Evolutionary conservation across 1,140 invertebrate genomes (phyloP).

Genomic region (Drosophila tristis): DNA sequence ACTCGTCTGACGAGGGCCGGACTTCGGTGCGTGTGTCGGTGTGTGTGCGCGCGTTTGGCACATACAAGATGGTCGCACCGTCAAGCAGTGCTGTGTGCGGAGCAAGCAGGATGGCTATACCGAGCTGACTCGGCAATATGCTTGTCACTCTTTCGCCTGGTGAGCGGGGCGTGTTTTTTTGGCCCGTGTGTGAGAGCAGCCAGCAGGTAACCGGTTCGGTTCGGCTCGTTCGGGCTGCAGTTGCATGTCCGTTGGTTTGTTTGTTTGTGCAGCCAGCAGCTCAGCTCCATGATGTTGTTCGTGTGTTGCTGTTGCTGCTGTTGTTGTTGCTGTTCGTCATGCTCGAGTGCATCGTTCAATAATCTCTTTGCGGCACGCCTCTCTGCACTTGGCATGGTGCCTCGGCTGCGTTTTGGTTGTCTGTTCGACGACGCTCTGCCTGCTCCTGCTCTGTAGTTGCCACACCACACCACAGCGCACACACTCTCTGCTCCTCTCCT

Average conservation of each 20-base stretch:
- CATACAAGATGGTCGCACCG: constrained; percentile 77
- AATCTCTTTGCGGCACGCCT: constrained; percentile 79
- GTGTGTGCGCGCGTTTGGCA: constrained; percentile 50
- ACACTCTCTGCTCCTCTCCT: background rate
- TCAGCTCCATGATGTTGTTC: constrained; percentile 20
- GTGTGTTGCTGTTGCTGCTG: constrained; percentile 24
- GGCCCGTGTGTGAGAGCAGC: constrained; percentile 52
- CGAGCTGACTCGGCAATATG: constrained; percentile 50
- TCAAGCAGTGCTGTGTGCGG: constrained; percentile 31
- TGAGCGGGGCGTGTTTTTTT: constrained; percentile 76
- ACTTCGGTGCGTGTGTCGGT: constrained; percentile 45
- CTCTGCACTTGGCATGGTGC: constrained; percentile 77
- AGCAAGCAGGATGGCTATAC: constrained; percentile 34
- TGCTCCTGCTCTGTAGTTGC: constrained; percentile 3
- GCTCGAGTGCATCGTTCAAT: constrained; percentile 82
- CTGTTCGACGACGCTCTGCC: constrained; percentile 19
- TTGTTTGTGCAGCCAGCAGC: constrained; percentile 44
- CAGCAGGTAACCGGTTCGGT: constrained; percentile 68
- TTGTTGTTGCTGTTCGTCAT: constrained; percentile 52
- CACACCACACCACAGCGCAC: too few species aligned
- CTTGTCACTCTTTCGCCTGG: constrained; percentile 69
- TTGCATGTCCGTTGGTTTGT: constrained; percentile 60
- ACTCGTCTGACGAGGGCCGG: constrained; percentile 71
- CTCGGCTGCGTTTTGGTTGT: constrained; percentile 48
- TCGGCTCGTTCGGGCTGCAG: constrained; percentile 51